Base-by-base conservation (phyloP, 2,888 invertebrate species). In the Clostera curtula region DNA sequence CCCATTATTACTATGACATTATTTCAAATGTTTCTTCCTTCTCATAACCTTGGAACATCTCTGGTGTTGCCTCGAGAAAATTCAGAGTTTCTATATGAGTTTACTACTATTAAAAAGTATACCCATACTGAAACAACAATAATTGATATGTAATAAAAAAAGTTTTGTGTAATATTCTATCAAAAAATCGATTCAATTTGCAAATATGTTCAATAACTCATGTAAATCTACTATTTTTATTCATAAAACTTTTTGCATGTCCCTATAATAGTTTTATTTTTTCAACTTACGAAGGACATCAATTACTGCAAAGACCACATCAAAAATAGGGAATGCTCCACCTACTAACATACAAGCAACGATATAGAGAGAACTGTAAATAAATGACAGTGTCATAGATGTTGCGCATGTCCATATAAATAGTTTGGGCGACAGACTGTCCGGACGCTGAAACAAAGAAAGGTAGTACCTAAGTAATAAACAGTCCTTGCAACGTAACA, bases 71-170 rank as follows among this genome's bases (percentile, higher is more conserved):
- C n/a, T n/a, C n/a, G n/a, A n/a, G n/a, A n/a, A n/a, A n/a, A n/a
- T n/a, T n/a, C n/a, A n/a, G n/a, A n/a, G n/a, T n/a, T n/a, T 56
- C 59, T 64, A 55, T 59, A 73, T 46, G 66, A 64, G 49, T 59
- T 49, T 43, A 70, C 55, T 40, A 75, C 69, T 48, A 62, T 51
- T 58, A 73, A 30, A 61, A 68, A 74, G 60, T 73, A 74, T 45
- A 28, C 19, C 72, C 73, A 74, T 36, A 66, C 71, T 74, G 69
- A 57, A 75, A 74, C 35, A 52, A 59, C 49, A 38, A 17, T 30
- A 39, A 39, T 8, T 32, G 3, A 26, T 21, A 29, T 12, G 14
- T 4, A 10, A 27, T 15, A 15, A 8, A 15, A 9, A 6, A 24
- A 9, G 5, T 19, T n/a, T 19, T 3, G n/a, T 15, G 8, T 15